Evolutionary conservation across 2,888 invertebrate genomes (phyloP), one percentile per base, ranked within the genome.

Genomic region (Amphipyra berbera): DNA sequence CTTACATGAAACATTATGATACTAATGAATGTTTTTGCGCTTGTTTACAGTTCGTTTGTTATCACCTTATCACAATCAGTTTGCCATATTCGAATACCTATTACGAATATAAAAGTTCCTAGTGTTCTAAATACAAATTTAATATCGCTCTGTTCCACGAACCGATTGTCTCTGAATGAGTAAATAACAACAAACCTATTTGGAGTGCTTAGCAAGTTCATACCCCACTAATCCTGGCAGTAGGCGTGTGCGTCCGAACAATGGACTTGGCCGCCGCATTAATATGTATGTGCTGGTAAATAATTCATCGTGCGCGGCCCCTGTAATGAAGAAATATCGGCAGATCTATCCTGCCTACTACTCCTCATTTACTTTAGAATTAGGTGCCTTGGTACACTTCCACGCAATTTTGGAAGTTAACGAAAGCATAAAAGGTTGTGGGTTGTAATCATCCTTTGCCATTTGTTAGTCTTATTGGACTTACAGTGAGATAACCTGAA

Each of bases 311-410:
- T 14, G 21, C 42, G 54, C 47, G 13, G 15, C 38, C 30, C 49
- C 44, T 27, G 50, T 73, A 75, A 76, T 76, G 64, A 76, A 76
- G 72, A 75, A 63, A 61, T 66, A 66, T 75, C 46, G 38, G 13
- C 49, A 35, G 47, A 48, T 64, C 48, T 50, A 47, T 63, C 49
- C 54, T 13, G 42, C 46, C 42, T 14, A 10, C 45, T 47, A 41
- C 57, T 45, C 15, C 50, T 47, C 49, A 68, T 68, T 69, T 54
- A 38, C 42, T 27, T 54, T 46, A 57, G 12, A 57, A 33, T 62
- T 57, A 52, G 38, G 41, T 42, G 13, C 8, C 4, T 56, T 33
- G 30, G 1, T 42, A 52, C 21, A n/a, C 38, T 27, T 9, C 13
- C 49, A 1, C 12, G 8, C 13, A 33, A 37, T 37, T 41, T 52